Base-by-base conservation (phyloP, 2,797 vertebrate species). In the Sebastes hopkinsi region DNA sequence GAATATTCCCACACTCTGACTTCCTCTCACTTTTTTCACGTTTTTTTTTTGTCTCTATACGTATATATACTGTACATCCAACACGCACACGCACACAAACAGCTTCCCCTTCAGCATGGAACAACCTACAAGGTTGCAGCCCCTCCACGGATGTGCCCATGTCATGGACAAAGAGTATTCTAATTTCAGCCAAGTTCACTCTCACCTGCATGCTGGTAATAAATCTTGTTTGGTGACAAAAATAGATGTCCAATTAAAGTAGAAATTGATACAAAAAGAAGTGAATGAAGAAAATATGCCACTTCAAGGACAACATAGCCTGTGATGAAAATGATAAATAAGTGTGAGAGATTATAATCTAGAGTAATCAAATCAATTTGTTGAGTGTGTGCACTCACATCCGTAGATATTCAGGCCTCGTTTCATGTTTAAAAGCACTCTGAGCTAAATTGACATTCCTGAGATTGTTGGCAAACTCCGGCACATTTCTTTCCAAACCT, bases 161-260 rank as follows among this genome's bases (percentile, higher is more conserved):
- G 92, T 93, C 92, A 92, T 79, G 75, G 89, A 92, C 90, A 90
- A 86, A 94, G 93, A 87, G 80, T 88, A 92, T 90, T 94, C 93
- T 94, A 95, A 94, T 94, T 95, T 94, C 89, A 93, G 91, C 85
- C 87, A 85, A 88, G 90, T 90, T 92, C 88, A 79, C 83, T 88
- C 89, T 92, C 81, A 92, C 82, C 77, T 81, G 77, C 60, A 81
- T 56, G 72, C 79, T 18, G 90, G 92, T 92, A 89, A 95, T 95
- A 94, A 90, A 95, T 95, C 93, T 94, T 93, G 83, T 93, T 90
- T 89, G 86, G 88, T 92, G 92, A 93, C 92, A 93, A 92, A 92
- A 89, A 92, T 83, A 89, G 92, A 93, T 78, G 91, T 92, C 90
- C 91, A 93, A 93, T 95, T 93, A 93, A 94, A 92, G 90, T 20